Percentiles rank a stretch among this genome's conserved stretches.
Conservation (phyloP, 2,888 invertebrate genomes). For the Piscicola geometra region DNA sequence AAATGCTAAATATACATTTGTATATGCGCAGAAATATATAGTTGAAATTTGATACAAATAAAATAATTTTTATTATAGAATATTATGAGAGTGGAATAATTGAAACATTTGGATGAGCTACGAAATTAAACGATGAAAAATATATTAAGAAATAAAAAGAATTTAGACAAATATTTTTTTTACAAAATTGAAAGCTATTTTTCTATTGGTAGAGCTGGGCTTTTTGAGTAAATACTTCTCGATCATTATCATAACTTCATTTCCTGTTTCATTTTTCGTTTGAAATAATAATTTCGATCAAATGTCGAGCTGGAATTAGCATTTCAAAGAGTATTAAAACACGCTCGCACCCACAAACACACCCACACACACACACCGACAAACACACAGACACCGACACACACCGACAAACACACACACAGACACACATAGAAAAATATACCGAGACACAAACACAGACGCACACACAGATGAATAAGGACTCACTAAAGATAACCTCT, state of each 20-base stretch:
- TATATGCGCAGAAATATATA: too few species aligned
- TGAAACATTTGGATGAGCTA: too few species aligned
- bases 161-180: too few species aligned
- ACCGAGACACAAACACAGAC: slow-evolving; percentile 2
- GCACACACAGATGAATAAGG: neutral
- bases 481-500: neutral
- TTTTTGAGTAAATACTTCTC: neutral
- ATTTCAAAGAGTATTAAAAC: slow-evolving; percentile 8
- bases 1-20: neutral
- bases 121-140: too few species aligned
- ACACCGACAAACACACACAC: slow-evolving; percentile 8
- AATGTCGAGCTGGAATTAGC: neutral
- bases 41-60: too few species aligned
- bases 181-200: too few species aligned
- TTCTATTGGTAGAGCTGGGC: too few species aligned
- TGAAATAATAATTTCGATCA: neutral
- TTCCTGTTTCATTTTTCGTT: neutral
- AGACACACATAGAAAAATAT: neutral
- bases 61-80: too few species aligned
- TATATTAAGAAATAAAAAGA: too few species aligned
- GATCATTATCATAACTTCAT: slow-evolving; percentile 2
- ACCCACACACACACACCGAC: slow-evolving; percentile 16
- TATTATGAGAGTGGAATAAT: too few species aligned
- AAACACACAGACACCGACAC: slow-evolving; percentile 8
- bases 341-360: slow-evolving; percentile 11